Percentiles rank a stretch among this genome's conserved stretches.
These are phyloP conservation scores for Cotesia congregata DNA, from an alignment of 2,888 invertebrate species.

Conservation along the genomic window DNA sequence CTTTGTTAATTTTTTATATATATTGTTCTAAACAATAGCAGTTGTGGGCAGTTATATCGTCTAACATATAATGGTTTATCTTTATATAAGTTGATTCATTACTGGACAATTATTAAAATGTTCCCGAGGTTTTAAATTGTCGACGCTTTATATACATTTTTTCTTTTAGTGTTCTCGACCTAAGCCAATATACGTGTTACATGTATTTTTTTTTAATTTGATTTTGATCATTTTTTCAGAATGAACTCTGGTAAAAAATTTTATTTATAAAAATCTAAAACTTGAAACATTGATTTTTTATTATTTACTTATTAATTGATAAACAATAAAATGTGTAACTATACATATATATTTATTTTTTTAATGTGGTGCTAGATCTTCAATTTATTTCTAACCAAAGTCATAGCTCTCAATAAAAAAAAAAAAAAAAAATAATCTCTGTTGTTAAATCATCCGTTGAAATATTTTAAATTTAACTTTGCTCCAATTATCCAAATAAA, in stretches of 20 bases:
- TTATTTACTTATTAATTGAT: background rate
- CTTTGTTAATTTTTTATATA: background rate
- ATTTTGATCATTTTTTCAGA: background rate
- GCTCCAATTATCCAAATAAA: background rate
- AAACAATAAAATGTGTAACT: background rate
- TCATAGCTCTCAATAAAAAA: background rate
- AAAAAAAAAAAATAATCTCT: background rate
- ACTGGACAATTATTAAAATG: slow-evolving; percentile 8
- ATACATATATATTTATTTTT: background rate
- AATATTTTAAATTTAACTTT: background rate
- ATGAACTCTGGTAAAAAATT: background rate
- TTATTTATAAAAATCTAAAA: background rate
- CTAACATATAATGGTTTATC: background rate
- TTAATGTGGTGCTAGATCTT: background rate
- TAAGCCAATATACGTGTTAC: background rate
- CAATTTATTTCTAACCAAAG: slow-evolving; percentile 16
- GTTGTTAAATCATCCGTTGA: background rate
- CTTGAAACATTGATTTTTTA: background rate
- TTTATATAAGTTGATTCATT: background rate
- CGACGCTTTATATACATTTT: background rate
- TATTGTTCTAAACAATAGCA: background rate
- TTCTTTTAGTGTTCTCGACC: background rate
- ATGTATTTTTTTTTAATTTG: too few species aligned
- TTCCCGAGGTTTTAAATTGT: background rate
- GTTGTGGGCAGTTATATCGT: background rate